These are phyloP conservation scores for Enteromius fasciolatus DNA, from an alignment of 2,797 vertebrate species.

Conservation along the genomic window DNA sequence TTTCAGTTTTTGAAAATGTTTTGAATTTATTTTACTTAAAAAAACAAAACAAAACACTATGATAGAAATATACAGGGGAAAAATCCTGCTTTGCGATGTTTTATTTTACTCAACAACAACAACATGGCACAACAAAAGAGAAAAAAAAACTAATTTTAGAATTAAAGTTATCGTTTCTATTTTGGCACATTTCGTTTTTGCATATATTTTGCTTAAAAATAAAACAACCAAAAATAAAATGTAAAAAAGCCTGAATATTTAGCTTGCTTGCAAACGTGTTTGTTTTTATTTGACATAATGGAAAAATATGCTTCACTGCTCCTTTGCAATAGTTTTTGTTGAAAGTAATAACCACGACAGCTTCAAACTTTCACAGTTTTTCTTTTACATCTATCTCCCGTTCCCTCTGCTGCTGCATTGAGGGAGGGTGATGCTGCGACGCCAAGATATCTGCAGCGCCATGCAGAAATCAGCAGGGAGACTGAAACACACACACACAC, in stretches of 20 bases:
- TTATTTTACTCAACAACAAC: neutral
- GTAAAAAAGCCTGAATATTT: neutral
- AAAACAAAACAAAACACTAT: neutral
- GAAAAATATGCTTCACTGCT: neutral
- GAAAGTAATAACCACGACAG: neutral
- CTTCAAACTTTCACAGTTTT: slow-evolving; percentile 17
- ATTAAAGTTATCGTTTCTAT: no score
- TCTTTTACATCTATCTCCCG: neutral
- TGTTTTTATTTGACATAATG: neutral
- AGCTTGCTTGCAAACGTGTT: neutral
- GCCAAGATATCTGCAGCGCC: slow-evolving; percentile 37
- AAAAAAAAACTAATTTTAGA: neutral
- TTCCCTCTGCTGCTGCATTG: slow-evolving; percentile 28
- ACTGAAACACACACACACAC: neutral
- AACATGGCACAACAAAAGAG: neutral
- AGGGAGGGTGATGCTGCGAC: slow-evolving; percentile 46
- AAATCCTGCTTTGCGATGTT: neutral
- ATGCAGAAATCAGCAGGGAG: slow-evolving; percentile 30
- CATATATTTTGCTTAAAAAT: neutral
- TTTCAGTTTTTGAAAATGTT: neutral
- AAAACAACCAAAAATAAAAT: neutral
- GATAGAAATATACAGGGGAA: neutral
- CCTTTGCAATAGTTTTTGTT: neutral
- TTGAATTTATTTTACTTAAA: slow-evolving; percentile 1
- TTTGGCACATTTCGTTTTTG: neutral